Evolutionary conservation across 2,113 vertebrate genomes (phyloP), one percentile per base, ranked within the genome.

Genomic region (Mionectes macconnelli): DNA sequence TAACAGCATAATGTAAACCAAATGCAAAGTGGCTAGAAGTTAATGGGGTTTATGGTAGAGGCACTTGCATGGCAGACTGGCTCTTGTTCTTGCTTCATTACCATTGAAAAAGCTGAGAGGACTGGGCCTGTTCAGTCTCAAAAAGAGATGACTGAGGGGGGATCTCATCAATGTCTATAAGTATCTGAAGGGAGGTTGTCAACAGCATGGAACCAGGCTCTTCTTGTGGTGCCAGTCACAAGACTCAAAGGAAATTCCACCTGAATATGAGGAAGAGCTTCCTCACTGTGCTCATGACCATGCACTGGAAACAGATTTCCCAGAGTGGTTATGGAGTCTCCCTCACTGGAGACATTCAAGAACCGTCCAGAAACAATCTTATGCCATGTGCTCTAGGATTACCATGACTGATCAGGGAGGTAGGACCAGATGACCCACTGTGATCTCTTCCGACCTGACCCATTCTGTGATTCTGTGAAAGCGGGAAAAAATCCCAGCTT

Each of bases 261-360:
- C 25, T 35, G 10, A 42, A 23, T 42, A 20, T 55, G 6, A 63
- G 35, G 12, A 49, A 76, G 31, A 62, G 23, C 4, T 69, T 68
- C 6, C n/a, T 47, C 31, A 40, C 25, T 42, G 18, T 1, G 0
- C 25, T 12, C 8, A 8, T 69, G 28, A 31, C 45, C 0, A 0
- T 40, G 9, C 9, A 8, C 47, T 83, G 63, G 47, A 55, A 62
- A 53, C 11, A 47, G n/a, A 68, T 53, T 60, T 9, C 24, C 19
- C 15, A 25, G 53, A 52, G 28, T 52, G 44, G 17, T 20, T 45
- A 19, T 45, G 44, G 39, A 53, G 23, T 53, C 28, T 81, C 37
- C 23, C 7, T 60, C 9, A 4, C 30, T 75, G 53, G 20, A 75
- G 21, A 35, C 30, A 17, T 40, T 82, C 37, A 75, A 53, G n/a